phyloP scores from a whole-genome alignment of 2,113 vertebrate species.

The Xenopus borealis region DNA sequence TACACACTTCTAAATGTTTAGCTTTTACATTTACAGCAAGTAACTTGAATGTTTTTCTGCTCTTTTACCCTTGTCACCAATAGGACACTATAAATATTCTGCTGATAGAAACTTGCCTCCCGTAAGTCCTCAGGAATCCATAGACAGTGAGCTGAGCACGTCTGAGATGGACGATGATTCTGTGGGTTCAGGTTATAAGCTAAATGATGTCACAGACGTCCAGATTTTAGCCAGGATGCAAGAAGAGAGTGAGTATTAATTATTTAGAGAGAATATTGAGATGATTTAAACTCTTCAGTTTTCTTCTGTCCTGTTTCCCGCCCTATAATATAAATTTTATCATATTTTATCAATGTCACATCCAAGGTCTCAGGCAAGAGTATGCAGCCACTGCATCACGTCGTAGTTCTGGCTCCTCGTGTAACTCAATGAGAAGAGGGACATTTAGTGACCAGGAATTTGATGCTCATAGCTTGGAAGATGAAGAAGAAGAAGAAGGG shows the following conservation, averaged over 20 bases:
- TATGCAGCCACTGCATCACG: conserved; percentile 91
- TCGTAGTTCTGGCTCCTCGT: conserved; percentile 95
- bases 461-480: conserved; percentile 93
- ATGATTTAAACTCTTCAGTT: no score
- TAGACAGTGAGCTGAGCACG: conserved; percentile 96
- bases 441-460: conserved; percentile 96
- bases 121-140: conserved; percentile 90
- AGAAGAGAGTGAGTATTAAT: conserved; percentile 88
- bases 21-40: no score
- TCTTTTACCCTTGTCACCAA: conserved; percentile 37
- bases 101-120: conserved; percentile 84
- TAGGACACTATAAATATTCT: conserved; percentile 82
- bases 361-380: conserved; percentile 88
- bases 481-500: conserved; percentile 93
- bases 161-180: conserved; percentile 98
- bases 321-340: not conserved
- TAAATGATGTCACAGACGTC: conserved; percentile 96
- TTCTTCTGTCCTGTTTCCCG: no score
- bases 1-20: no score
- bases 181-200: conserved; percentile 93
- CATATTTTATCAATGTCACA: not conserved
- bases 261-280: not conserved
- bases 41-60: no score
- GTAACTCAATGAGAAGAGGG: conserved; percentile 88
- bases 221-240: conserved; percentile 98